Evolutionary conservation across 2,113 vertebrate species (phyloP), one percentile per base, ranked within the genome.

Genomic region (Cryptomyrus ogoouensis): DNA sequence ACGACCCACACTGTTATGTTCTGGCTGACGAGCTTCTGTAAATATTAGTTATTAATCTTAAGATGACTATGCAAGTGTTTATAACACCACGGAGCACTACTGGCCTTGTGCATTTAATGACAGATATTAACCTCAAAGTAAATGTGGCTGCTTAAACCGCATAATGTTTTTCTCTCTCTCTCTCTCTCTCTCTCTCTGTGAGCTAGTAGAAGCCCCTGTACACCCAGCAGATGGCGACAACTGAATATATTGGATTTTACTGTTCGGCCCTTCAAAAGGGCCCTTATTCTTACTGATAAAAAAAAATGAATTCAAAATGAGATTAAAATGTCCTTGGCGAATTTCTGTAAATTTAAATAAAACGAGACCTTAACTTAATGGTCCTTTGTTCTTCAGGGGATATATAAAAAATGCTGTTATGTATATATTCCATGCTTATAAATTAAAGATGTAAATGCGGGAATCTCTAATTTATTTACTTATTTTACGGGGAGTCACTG

Each of bases 141-240:
- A 87, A 87, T 19, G 13, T 7, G 35, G 80, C 9, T 70, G n/a
- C 6, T 52, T 21, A 52, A 87, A 50, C 12, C 8, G 19, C 5
- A 50, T 15, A 27, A 27, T 66, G n/a, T 3, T 46, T 53, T 19
- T 50, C 0, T 50, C 12, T 50, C 9, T 49, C 12, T 50, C 5
- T 53, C 52, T 21, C 1, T 47, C 1, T 47, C 46, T 47, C 15
- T 52, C 19, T 53, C 17, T 56, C 19, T 56, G 1, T 56, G 19
- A 62, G 24, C 56, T 9, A 62, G 56, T 62, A 9, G 21, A 62
- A 62, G n/a, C 1, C 12, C 46, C 10, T 31, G 49, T n/a, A 44
- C 21, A 6, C 7, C 87, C 87, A 88, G 87, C 87, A 88, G 87
- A 46, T 88, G 87, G 87, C 87, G 53, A n/a, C 87, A 87, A 19